Evolutionary conservation across 1,140 invertebrate species (phyloP), one percentile per base, ranked within the genome.

Genomic region (Drosophila suzukii): DNA sequence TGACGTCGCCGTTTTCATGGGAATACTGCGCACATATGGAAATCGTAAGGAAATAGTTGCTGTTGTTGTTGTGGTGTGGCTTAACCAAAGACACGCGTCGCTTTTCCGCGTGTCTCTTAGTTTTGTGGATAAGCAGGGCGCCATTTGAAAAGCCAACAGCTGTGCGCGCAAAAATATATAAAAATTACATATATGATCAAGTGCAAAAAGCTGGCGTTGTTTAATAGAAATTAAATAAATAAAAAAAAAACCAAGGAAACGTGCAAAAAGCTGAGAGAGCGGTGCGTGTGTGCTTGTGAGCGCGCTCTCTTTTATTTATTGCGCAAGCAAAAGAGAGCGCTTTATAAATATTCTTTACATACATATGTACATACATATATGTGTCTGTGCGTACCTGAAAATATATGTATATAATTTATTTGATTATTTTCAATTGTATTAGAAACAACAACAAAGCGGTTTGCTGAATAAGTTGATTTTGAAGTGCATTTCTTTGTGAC

Each of bases 161-260:
- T 75, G 60, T 75, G 47, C 12, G 27, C 27, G 49, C 53, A 11
- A 43, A 63, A 39, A 24, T 47, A 47, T 27, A 49, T 17, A 12
- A 13, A 34, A 30, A 8, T 2, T 49, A 17, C 49, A 38, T 49
- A 17, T 57, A 38, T 49, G 20, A 20, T 38, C 47, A 43, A 75
- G 72, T 73, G 70, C 70, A 74, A 74, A 73, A 75, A 66, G 30
- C 50, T 55, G 34, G 39, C 41, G 49, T 53, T 68, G 65, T 55
- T 70, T 50, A 70, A 71, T 71, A 71, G 73, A 75, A 57, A 58
- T 43, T 51, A 50, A 43, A 75, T 36, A 66, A 75, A 17, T 36
- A 47, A 51, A 57, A 56, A 57, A 56, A 41, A 27, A 51, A 17
- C 44, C 38, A 46, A 34, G 54, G 20, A 75, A 75, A 75, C 73